Percentiles rank a stretch among this genome's conserved stretches.
phyloP scores from a whole-genome alignment of 2,113 vertebrate species.

The Xenopus laevis region DNA sequence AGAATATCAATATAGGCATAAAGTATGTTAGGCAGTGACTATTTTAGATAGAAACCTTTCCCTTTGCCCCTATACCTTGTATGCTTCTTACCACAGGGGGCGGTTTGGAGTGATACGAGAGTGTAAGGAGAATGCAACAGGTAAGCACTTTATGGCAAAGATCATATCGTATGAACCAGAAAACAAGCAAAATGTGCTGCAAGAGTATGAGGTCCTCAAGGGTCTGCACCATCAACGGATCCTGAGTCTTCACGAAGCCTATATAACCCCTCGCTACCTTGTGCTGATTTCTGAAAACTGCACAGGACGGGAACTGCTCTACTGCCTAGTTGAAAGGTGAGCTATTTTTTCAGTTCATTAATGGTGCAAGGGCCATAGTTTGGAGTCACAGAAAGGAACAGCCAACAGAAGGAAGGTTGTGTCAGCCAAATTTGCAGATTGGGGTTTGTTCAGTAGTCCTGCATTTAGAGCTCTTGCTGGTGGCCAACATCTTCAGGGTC shows the following conservation, averaged over 20 bases:
- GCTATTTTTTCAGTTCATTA: too few species aligned
- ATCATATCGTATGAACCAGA: conserved; percentile 90
- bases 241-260: conserved; percentile 92
- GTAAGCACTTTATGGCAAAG: conserved; percentile 92
- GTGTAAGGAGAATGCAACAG: conserved; percentile 91
- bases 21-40: too few species aligned
- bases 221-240: conserved; percentile 86
- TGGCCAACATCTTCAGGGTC: too few species aligned
- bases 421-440: too few species aligned
- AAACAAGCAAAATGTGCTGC: conserved; percentile 79
- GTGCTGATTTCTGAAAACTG: conserved; percentile 94
- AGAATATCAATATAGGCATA: too few species aligned
- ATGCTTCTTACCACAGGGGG: conserved; percentile 64
- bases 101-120: conserved; percentile 90
- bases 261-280: conserved; percentile 94
- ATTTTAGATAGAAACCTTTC: too few species aligned
- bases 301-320: conserved; percentile 87
- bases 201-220: conserved; percentile 94
- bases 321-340: conserved; percentile 91
- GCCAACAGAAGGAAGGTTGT: too few species aligned
- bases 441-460: too few species aligned
- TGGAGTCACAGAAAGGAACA: too few species aligned
- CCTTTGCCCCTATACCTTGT: neutral
- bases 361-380: too few species aligned
- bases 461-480: too few species aligned